phyloP scores from a whole-genome alignment of 2,113 vertebrate species.

The Chloebia gouldiae region DNA sequence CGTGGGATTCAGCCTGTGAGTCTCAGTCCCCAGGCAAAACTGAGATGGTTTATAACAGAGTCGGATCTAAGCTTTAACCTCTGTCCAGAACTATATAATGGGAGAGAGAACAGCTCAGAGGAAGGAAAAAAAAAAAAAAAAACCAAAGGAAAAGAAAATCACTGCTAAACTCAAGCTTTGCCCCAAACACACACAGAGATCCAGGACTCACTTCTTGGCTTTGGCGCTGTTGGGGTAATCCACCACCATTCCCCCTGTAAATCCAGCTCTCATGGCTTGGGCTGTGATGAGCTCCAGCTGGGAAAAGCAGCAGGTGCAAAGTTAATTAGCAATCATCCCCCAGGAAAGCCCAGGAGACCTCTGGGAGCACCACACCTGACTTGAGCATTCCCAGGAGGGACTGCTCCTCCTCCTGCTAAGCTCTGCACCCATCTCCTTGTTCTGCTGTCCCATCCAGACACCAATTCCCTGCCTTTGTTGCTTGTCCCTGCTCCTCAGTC shows the following conservation, averaged over 20 bases:
- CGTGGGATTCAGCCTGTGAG: background rate
- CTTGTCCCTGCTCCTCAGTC: background rate
- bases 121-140: background rate
- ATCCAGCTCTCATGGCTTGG: slow-evolving; percentile 93
- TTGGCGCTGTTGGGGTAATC: slow-evolving; percentile 96
- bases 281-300: slow-evolving; percentile 92
- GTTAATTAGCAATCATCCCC: background rate
- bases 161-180: background rate
- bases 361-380: background rate
- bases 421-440: background rate
- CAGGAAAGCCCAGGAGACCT: background rate
- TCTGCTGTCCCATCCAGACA: background rate
- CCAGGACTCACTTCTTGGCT: slow-evolving; percentile 91
- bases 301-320: background rate
- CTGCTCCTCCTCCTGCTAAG: background rate
- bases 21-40: background rate
- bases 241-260: slow-evolving; percentile 94
- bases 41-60: background rate
- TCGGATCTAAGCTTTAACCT: background rate
- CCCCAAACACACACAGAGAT: background rate
- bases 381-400: fast-evolving
- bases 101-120: background rate
- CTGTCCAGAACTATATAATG: background rate
- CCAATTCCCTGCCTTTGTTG: background rate
- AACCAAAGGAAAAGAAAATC: too few relatives aligned